phyloP scores from a whole-genome alignment of 2,797 vertebrate species.

The Saguinus oedipus region DNA sequence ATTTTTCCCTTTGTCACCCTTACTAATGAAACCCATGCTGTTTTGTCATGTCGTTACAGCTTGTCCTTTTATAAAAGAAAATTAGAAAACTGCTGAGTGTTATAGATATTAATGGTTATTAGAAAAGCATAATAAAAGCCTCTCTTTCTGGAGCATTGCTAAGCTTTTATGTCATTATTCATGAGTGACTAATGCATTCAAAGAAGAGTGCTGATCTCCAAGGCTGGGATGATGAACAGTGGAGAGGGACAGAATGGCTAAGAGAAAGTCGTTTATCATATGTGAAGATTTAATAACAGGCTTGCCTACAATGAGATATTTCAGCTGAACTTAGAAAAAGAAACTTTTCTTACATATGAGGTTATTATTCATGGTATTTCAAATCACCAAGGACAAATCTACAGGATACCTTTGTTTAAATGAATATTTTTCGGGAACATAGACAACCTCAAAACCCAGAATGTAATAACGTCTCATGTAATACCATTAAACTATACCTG shows the following conservation, averaged over 20 bases:
- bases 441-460: background rate
- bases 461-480: background rate
- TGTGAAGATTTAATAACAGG: constrained; percentile 29
- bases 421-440: background rate
- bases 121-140: constrained; percentile 82
- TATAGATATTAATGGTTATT: constrained; percentile 83
- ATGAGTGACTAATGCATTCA: constrained; percentile 81
- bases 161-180: constrained; percentile 85
- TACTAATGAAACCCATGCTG: constrained; percentile 77
- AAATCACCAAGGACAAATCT: background rate
- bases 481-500: background rate
- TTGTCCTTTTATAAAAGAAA: constrained; percentile 83
- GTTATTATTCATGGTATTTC: background rate
- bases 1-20: constrained; percentile 65
- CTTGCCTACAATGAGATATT: constrained; percentile 40
- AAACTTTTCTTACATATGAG: constrained; percentile 44
- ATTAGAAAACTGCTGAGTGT: constrained; percentile 83
- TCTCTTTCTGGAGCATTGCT: constrained; percentile 75
- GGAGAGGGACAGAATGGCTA: constrained; percentile 47
- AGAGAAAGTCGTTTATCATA: constrained; percentile 72
- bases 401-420: background rate
- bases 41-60: constrained; percentile 76
- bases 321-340: constrained; percentile 63
- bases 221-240: constrained; percentile 70
- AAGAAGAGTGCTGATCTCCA: constrained; percentile 76